Evolutionary conservation across 1,140 invertebrate species (phyloP).

Genomic region (Drosophila repleta): DNA sequence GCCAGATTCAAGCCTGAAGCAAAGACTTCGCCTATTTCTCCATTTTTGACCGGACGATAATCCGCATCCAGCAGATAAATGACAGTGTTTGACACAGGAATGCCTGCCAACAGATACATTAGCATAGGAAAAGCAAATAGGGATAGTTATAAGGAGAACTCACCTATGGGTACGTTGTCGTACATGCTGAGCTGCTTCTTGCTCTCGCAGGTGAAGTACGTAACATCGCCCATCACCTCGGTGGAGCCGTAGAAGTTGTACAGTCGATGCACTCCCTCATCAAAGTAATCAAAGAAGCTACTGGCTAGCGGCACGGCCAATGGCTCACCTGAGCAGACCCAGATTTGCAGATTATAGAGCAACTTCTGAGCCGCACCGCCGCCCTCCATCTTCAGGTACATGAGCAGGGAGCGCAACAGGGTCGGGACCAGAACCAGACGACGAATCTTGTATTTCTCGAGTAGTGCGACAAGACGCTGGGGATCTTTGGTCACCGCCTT

Average conservation of each 20-base stretch:
- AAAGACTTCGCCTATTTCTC: constrained; percentile 91
- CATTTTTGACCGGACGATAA: constrained; percentile 87
- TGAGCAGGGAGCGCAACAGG: constrained; percentile 89
- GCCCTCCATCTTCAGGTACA: constrained; percentile 87
- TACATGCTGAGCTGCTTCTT: constrained; percentile 86
- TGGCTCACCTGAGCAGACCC: constrained; percentile 93
- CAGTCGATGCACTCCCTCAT: constrained; percentile 86
- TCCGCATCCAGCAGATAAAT: constrained; percentile 91
- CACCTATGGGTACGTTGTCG: constrained; percentile 92
- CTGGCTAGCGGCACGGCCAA: constrained; percentile 87
- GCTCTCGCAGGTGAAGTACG: constrained; percentile 86
- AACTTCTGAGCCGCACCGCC: constrained; percentile 81
- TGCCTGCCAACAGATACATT: constrained; percentile 28
- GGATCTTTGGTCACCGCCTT: constrained; percentile 90
- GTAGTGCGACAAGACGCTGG: constrained; percentile 87
- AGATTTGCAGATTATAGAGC: constrained; percentile 87
- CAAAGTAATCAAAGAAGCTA: constrained; percentile 90
- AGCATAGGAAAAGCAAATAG: neutral
- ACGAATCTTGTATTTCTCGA: constrained; percentile 90
- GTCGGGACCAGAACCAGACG: constrained; percentile 93
- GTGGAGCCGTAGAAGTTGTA: constrained; percentile 96
- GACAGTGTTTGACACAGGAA: constrained; percentile 90
- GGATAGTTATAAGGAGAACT: constrained; percentile 6
- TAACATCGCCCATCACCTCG: constrained; percentile 93
- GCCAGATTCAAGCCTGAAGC: constrained; percentile 91